Percentiles rank a stretch among this genome's conserved stretches.
phyloP scores from a whole-genome alignment of 1,140 invertebrate genomes.

The Elymnias hypermnestra region DNA sequence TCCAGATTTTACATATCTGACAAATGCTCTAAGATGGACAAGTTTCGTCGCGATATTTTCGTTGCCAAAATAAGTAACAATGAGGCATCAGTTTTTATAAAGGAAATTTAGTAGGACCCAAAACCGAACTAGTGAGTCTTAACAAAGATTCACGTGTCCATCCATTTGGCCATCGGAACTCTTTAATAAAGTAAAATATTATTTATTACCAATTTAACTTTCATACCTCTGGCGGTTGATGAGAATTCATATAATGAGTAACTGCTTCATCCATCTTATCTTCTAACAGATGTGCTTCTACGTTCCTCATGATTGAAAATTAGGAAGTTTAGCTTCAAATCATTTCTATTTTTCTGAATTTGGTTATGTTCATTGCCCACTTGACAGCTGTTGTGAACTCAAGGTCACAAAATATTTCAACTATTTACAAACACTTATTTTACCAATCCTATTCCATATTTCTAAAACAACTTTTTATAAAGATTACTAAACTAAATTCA shows the following conservation, averaged over 20 bases:
- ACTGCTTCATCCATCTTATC: slow-evolving; percentile 63
- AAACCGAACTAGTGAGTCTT: too few species aligned
- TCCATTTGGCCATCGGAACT: too few species aligned
- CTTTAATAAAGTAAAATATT: neutral
- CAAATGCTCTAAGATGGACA: too few species aligned
- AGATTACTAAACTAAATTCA: neutral
- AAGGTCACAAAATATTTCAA: slow-evolving; percentile 21
- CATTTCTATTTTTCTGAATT: slow-evolving; percentile 29
- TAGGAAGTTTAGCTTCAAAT: slow-evolving; percentile 28
- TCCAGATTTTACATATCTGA: too few species aligned
- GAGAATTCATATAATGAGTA: slow-evolving; percentile 58
- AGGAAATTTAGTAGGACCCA: too few species aligned
- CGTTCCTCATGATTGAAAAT: slow-evolving; percentile 42
- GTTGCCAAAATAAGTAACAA: too few species aligned
- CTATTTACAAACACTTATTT: neutral
- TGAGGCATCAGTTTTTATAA: too few species aligned
- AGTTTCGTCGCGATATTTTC: too few species aligned
- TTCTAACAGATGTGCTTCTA: slow-evolving; percentile 47
- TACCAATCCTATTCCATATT: neutral
- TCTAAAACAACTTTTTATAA: neutral
- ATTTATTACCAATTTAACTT: neutral
- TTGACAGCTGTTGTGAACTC: slow-evolving; percentile 36
- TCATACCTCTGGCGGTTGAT: slow-evolving; percentile 45
- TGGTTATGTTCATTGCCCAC: slow-evolving; percentile 46
- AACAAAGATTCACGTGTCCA: too few species aligned